These are phyloP conservation scores for Hedya salicella DNA, from an alignment of 2,888 invertebrate genomes.

Conservation along the genomic window DNA sequence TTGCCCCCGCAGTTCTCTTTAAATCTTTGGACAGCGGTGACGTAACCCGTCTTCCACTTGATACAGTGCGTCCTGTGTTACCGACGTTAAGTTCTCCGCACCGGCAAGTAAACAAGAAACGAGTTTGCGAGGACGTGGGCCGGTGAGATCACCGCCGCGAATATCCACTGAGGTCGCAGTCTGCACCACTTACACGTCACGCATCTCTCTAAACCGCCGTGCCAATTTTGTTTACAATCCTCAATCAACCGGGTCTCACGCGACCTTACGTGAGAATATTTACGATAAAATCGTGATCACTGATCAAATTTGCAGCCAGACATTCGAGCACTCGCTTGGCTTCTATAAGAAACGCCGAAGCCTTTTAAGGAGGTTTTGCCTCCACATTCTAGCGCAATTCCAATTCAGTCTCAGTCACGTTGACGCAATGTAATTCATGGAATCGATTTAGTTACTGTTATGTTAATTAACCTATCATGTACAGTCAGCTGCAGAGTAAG, in stretches of 20 bases:
- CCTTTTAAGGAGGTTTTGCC: slow-evolving; percentile 39
- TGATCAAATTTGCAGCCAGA: slow-evolving; percentile 30
- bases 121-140: slow-evolving; percentile 83
- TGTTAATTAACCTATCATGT: slow-evolving; percentile 28
- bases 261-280: slow-evolving; percentile 55
- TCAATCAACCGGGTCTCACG: slow-evolving; percentile 60
- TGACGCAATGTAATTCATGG: slow-evolving; percentile 38
- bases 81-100: slow-evolving; percentile 74
- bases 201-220: slow-evolving; percentile 50
- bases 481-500: too few relatives aligned
- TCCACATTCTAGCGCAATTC: slow-evolving; percentile 34
- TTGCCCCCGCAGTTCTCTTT: slow-evolving; percentile 16
- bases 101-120: slow-evolving; percentile 81
- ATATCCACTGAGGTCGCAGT: slow-evolving; percentile 77
- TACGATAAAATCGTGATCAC: slow-evolving; percentile 52
- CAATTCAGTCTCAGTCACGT: slow-evolving; percentile 21
- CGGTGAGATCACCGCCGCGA: slow-evolving; percentile 81
- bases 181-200: slow-evolving; percentile 65
- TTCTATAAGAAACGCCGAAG: slow-evolving; percentile 31
- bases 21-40: slow-evolving; percentile 54
- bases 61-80: slow-evolving; percentile 70
- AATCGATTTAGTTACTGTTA: slow-evolving; percentile 38
- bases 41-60: slow-evolving; percentile 65
- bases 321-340: slow-evolving; percentile 11
- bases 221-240: slow-evolving; percentile 71